phyloP scores from a whole-genome alignment of 2,113 vertebrate genomes.

The Takifugu bimaculatus region DNA sequence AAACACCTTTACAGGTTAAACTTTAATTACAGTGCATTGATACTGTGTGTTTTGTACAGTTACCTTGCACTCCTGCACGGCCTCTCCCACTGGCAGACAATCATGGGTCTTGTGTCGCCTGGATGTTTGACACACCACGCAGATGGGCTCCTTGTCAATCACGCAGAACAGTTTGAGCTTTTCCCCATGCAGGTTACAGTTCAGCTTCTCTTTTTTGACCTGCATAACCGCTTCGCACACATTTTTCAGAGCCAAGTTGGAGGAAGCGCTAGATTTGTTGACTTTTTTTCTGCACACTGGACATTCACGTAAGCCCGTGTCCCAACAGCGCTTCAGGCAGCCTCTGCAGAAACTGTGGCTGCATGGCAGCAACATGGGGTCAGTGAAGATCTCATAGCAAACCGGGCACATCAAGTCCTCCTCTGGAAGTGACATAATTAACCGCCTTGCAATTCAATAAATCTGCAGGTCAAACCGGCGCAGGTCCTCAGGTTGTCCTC shows the following conservation, averaged over 20 bases:
- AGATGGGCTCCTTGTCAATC: slow-evolving; percentile 69
- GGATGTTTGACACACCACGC: slow-evolving; percentile 70
- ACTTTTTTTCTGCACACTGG: slow-evolving; percentile 65
- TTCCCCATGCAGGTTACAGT: slow-evolving; percentile 65
- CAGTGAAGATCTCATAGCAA: slow-evolving; percentile 64
- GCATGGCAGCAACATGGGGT: slow-evolving; percentile 67
- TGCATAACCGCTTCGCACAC: slow-evolving; percentile 66
- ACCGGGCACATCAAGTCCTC: slow-evolving; percentile 72
- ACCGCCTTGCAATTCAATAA: background rate
- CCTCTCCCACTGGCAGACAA: slow-evolving; percentile 66
- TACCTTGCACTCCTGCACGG: slow-evolving; percentile 70
- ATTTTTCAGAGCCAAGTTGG: slow-evolving; percentile 72
- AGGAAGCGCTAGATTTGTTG: slow-evolving; percentile 51
- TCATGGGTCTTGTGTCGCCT: slow-evolving; percentile 68
- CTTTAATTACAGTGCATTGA: background rate
- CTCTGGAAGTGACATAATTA: slow-evolving; percentile 62
- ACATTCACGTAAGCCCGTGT: slow-evolving; percentile 48
- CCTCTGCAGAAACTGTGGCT: slow-evolving; percentile 71
- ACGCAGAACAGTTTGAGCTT: slow-evolving; percentile 72
- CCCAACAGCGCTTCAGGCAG: slow-evolving; percentile 64
- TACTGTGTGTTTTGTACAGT: slow-evolving; percentile 1
- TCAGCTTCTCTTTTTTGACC: slow-evolving; percentile 45
- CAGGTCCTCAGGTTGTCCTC: slow-evolving; percentile 7
- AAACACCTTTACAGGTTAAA: background rate
- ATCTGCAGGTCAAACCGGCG: slow-evolving; percentile 21